Evolutionary conservation across 2,113 vertebrate genomes (phyloP).

Genomic region (Peucedramus taeniatus): DNA sequence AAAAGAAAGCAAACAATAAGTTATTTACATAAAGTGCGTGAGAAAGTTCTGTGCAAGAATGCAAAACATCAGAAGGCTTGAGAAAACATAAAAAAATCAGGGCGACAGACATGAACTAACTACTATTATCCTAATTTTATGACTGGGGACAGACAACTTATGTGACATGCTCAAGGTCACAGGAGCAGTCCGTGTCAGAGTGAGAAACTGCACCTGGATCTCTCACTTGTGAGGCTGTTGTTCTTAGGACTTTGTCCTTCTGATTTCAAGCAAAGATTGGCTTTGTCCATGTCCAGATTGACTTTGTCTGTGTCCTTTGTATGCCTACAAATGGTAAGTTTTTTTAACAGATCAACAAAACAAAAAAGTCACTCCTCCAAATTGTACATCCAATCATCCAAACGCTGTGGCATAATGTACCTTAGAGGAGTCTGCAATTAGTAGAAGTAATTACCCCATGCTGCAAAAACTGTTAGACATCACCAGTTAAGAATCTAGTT

Average conservation of each 20-base stretch:
- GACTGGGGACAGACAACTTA: not conserved
- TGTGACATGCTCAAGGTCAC: not conserved
- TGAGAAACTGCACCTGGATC: not conserved
- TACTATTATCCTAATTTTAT: not conserved
- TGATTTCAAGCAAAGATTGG: not conserved
- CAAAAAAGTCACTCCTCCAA: not conserved
- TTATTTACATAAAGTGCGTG: too few species aligned
- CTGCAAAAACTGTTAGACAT: constrained; percentile 5
- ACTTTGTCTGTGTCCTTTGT: not conserved
- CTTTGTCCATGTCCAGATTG: not conserved
- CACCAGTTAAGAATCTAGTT: constrained; percentile 18
- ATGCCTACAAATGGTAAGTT: not conserved
- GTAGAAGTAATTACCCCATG: constrained; percentile 19
- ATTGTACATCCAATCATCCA: not conserved
- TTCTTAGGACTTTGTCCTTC: not conserved
- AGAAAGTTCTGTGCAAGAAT: too few species aligned
- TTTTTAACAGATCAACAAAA: constrained; percentile 20
- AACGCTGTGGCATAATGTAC: not conserved
- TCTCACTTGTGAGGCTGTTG: not conserved
- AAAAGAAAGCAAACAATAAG: too few species aligned
- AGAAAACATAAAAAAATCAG: too few species aligned
- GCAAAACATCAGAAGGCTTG: too few species aligned
- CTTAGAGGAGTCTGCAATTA: constrained; percentile 44
- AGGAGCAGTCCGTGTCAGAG: not conserved
- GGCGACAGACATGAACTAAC: too few species aligned